Evolutionary conservation across 1,140 invertebrate species (phyloP).

Genomic region (Rhopalosiphum padi): DNA sequence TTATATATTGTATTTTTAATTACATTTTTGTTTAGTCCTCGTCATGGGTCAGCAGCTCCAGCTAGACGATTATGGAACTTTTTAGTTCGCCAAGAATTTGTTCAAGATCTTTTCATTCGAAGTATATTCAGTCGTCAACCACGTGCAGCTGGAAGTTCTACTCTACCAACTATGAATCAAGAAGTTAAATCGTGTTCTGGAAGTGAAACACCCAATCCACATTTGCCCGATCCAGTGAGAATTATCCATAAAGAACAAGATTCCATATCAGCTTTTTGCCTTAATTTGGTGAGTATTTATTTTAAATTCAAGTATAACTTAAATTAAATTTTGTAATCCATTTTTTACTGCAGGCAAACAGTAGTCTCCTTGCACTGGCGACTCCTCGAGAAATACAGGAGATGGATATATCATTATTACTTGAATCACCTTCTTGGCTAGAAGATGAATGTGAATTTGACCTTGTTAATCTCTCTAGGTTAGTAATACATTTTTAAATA

Average conservation of each 20-base stretch:
- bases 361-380: conserved; percentile 85
- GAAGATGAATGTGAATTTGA: conserved; percentile 97
- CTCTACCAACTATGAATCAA: conserved; percentile 61
- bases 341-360: conserved; percentile 71
- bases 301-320: conserved; percentile 7
- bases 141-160: conserved; percentile 63
- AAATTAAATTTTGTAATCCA: background rate
- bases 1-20: background rate
- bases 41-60: conserved; percentile 77
- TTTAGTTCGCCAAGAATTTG: conserved; percentile 88
- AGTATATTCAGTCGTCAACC: conserved; percentile 87
- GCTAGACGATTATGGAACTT: conserved; percentile 91
- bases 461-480: conserved; percentile 79
- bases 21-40: conserved; percentile 65
- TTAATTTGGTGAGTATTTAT: conserved; percentile 78
- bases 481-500: conserved; percentile 35
- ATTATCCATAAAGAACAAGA: conserved; percentile 99
- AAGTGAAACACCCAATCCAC: conserved; percentile 63
- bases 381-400: conserved; percentile 97
- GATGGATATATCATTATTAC: conserved; percentile 90
- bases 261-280: conserved; percentile 95
- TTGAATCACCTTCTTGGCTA: conserved; percentile 88
- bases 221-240: conserved; percentile 81
- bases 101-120: conserved; percentile 95
- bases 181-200: conserved; percentile 60